Percentiles rank a stretch among this genome's conserved stretches.
Evolutionary conservation across 1,140 invertebrate genomes (phyloP).

Genomic region (Holcopasites calliopsidis): DNA sequence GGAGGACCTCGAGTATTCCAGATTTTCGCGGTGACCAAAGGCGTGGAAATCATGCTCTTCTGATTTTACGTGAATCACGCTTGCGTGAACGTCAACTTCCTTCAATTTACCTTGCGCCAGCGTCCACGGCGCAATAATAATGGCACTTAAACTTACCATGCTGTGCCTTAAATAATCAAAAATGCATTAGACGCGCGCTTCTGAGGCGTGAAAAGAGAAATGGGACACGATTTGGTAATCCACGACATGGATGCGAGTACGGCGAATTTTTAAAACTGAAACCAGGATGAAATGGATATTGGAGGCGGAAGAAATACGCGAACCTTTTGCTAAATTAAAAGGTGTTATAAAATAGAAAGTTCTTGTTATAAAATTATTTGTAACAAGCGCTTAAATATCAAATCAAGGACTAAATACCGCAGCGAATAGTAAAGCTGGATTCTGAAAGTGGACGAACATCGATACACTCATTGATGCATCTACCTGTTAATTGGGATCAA

Average conservation of each 20-base stretch:
- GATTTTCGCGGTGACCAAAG: slow-evolving; percentile 27
- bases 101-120: slow-evolving; percentile 23
- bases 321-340: too few relatives aligned
- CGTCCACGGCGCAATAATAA: background rate
- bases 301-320: too few relatives aligned
- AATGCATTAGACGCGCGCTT: background rate
- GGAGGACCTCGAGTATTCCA: background rate
- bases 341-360: too few relatives aligned
- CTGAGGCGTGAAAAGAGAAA: background rate
- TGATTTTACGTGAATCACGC: slow-evolving; percentile 18
- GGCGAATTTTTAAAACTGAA: background rate
- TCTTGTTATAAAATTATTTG: too few relatives aligned
- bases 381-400: too few relatives aligned
- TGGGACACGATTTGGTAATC: background rate
- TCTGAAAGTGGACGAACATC: too few relatives aligned
- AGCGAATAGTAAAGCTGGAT: too few relatives aligned
- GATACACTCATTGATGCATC: too few relatives aligned
- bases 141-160: background rate
- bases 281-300: background rate
- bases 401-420: too few relatives aligned
- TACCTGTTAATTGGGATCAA: too few relatives aligned
- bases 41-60: slow-evolving; percentile 34
- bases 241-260: background rate
- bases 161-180: slow-evolving; percentile 6
- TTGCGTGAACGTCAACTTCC: slow-evolving; percentile 44